These are phyloP conservation scores for Syngnathus floridae DNA, from an alignment of 2,113 vertebrate genomes.

Conservation along the genomic window DNA sequence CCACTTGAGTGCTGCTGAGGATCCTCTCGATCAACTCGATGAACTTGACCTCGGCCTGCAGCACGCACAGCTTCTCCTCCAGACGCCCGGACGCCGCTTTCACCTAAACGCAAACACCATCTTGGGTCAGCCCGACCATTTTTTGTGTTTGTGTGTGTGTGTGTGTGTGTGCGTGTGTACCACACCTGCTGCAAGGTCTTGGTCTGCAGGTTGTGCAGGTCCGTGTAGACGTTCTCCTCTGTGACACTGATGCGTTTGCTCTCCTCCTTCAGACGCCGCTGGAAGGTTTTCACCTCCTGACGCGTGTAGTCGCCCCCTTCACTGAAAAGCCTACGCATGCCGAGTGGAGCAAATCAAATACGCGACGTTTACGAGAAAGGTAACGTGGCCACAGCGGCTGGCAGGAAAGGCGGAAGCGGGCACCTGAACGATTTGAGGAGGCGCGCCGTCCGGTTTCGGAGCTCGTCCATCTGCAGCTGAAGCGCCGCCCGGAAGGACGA, in stretches of 20 bases:
- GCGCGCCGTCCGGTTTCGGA: not conserved
- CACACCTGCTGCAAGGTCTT: constrained; percentile 40
- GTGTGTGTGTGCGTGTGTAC: too few species aligned
- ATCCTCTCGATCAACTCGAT: constrained; percentile 20
- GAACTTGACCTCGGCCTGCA: constrained; percentile 36
- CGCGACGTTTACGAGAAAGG: too few species aligned
- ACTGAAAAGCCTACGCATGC: constrained; percentile 42
- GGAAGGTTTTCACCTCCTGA: constrained; percentile 38
- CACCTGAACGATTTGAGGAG: constrained; percentile 54
- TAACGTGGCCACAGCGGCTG: too few species aligned
- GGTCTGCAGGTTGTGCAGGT: constrained; percentile 39
- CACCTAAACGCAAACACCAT: constrained; percentile 20
- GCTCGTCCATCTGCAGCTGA: constrained; percentile 12
- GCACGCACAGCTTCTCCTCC: constrained; percentile 36
- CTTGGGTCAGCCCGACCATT: too few species aligned
- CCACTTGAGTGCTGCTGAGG: constrained; percentile 18
- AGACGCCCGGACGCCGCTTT: constrained; percentile 17
- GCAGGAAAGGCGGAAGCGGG: not conserved
- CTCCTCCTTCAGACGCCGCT: constrained; percentile 30
- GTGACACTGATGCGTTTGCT: constrained; percentile 15
- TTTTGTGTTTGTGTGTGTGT: too few species aligned
- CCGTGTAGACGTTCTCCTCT: constrained; percentile 24
- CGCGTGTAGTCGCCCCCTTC: constrained; percentile 49
- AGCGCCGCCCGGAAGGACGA: constrained; percentile 29
- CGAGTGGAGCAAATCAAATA: too few species aligned